Conservation (phyloP, 1,140 invertebrate genomes). For the Marisa cornuarietis region DNA sequence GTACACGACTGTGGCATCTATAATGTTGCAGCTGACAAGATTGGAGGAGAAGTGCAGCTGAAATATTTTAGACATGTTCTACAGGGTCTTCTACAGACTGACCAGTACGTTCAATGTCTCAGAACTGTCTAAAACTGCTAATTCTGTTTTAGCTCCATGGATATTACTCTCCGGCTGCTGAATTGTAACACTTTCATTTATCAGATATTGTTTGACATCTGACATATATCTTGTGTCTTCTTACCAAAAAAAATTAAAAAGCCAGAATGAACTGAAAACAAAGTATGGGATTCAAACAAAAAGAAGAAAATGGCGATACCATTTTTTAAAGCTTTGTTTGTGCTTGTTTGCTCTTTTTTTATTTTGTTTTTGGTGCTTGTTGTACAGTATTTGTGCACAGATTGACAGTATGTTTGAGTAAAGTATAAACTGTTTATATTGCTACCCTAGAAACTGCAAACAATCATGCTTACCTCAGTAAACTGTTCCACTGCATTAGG, state of each 20-base stretch:
- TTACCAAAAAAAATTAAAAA: neutral
- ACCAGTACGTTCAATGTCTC: neutral
- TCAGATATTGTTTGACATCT: neutral
- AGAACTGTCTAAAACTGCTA: neutral
- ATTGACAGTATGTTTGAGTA: neutral
- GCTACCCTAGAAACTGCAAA: no score
- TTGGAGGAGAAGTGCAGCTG: neutral
- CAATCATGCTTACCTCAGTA: neutral
- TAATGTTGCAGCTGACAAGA: slow-evolving; percentile 10
- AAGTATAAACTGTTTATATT: neutral
- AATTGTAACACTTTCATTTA: neutral
- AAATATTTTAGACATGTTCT: neutral
- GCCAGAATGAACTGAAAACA: neutral
- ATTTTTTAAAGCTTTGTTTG: neutral
- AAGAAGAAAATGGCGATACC: no score
- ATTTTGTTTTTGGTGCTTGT: neutral
- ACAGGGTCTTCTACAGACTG: neutral
- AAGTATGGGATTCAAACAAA: no score
- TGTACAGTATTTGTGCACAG: slow-evolving; percentile 2
- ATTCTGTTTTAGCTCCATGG: neutral
- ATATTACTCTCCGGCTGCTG: neutral
- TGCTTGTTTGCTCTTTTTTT: neutral
- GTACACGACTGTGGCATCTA: slow-evolving; percentile 4
- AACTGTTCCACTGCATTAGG: no score
- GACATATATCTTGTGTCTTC: neutral